phyloP scores from a whole-genome alignment of 2,797 vertebrate genomes.

The Lutjanus argentimaculatus region DNA sequence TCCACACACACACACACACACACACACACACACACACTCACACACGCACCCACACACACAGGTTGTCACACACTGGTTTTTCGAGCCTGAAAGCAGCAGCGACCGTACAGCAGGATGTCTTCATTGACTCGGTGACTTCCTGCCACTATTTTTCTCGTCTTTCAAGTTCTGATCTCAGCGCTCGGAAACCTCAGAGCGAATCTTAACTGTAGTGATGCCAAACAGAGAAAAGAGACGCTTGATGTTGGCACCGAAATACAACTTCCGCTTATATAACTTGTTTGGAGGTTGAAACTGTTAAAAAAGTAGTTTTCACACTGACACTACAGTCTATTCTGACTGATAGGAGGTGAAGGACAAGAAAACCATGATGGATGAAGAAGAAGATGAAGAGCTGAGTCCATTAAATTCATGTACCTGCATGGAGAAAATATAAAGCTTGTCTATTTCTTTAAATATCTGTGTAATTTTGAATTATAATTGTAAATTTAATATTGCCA shows the following conservation, averaged over 20 bases:
- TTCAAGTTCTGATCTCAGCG: slow-evolving; percentile 16
- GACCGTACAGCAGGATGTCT: slow-evolving; percentile 33
- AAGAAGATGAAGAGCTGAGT: no score
- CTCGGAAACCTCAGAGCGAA: not conserved
- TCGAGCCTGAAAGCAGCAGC: slow-evolving; percentile 21
- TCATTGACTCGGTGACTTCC: slow-evolving; percentile 41
- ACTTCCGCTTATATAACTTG: slow-evolving; percentile 6
- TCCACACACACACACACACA: slow-evolving; percentile 5
- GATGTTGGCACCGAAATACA: slow-evolving; percentile 8
- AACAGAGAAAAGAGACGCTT: slow-evolving; percentile 19
- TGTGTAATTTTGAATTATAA: no score
- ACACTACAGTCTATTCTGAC: not conserved
- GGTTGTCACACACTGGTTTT: slow-evolving; percentile 7
- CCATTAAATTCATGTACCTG: no score
- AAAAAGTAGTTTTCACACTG: not conserved
- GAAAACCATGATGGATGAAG: not conserved
- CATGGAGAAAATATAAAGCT: no score
- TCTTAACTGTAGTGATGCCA: slow-evolving; percentile 32
- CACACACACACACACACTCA: not conserved
- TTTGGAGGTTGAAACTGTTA: not conserved
- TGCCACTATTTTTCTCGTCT: slow-evolving; percentile 27
- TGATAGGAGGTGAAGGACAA: not conserved
- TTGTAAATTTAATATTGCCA: no score
- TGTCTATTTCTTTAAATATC: no score
- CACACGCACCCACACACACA: slow-evolving; percentile 4